Base-by-base conservation (phyloP, 2,888 invertebrate species). In the Cheilosia vernalis region DNA sequence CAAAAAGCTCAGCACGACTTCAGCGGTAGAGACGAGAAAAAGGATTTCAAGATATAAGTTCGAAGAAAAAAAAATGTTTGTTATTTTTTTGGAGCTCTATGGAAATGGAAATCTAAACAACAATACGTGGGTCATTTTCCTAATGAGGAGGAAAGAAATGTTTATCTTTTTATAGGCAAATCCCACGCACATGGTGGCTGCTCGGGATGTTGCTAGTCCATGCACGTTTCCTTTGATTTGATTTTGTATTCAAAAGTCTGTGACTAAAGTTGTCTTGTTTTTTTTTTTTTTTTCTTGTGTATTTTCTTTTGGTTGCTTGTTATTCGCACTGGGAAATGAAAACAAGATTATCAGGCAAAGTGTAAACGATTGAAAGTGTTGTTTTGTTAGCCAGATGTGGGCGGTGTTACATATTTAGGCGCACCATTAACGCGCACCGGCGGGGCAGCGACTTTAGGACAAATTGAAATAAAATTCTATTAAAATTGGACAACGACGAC, bases 91-190 rank as follows among this genome's bases (percentile, higher is more conserved):
- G 70, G 27, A 40, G 47, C 63, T 55, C 33, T 30, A 60, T 84
- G 60, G 53, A 76, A 84, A 80, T 69, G 73, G 67, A 79, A 79
- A 83, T 80, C 84, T 64, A 80, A 84, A 84, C 80, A 84, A 74
- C 70, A 63, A 74, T 74, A 84, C 84, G 84, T 80, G 84, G 84
- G 84, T 84, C 84, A 84, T 84, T 84, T 84, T 70, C 80, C 74
- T 84, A 84, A 84, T 84, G 80, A 80, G 80, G 42, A 74, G 60
- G 74, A 60, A 74, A 64, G 5, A 69, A 79, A 63, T 76, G 74
- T 51, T 80, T 84, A 70, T 66, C 70, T 74, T 80, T 74, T 80
- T 80, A 70, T 76, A 21, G 53, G 47, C 55, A 27, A 55, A 74
- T 66, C 74, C 70, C 69, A 76, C 64, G 60, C 84, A 73, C 73